Evolutionary conservation across 2,797 vertebrate species (phyloP), one percentile per base, ranked within the genome.

Genomic region (Brotula barbata): DNA sequence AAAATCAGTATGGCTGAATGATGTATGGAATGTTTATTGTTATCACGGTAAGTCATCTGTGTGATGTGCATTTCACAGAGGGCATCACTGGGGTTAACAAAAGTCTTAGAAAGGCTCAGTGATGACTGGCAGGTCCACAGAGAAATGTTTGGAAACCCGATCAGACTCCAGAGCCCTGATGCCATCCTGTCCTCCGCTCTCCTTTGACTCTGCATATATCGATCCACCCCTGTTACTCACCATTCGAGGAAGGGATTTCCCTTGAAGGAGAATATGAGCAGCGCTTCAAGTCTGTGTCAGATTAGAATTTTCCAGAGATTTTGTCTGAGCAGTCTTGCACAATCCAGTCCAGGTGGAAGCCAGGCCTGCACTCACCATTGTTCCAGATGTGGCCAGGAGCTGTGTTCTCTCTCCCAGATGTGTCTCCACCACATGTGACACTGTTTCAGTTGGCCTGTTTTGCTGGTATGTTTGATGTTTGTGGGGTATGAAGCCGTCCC

Each of bases 101-200:
- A n/a, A 36, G 47, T 7, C 45, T 22, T 39, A 28, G 15, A 17
- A 48, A 45, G 47, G 50, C 46, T 64, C 6, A 11, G 5, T 20
- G 34, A 15, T 68, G 76, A 68, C 21, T 53, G 56, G 44, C 55
- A 16, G 23, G 21, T 56, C 48, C 15, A 37, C 49, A 44, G 6
- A 31, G 57, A 67, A 51, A 41, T 77, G 76, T 84, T 77, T 75
- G 59, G 76, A 83, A 81, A 83, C 68, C 56, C 46, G 73, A 80
- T 54, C 69, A 56, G 16, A 45, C 49, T 56, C 16, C 7, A 31
- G 36, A 33, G 31, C 33, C 36, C 43, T 42, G 28, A 16, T 12
- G 25, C 47, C 31, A 28, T 12, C 51, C 9, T 31, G 10, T 22
- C n/a, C 41, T 68, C 60, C 39, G 64, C 25, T 25, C 31, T 11